Percentiles rank a stretch among this genome's conserved stretches.
phyloP scores from a whole-genome alignment of 2,888 invertebrate species.

The Nycteola revayana region DNA sequence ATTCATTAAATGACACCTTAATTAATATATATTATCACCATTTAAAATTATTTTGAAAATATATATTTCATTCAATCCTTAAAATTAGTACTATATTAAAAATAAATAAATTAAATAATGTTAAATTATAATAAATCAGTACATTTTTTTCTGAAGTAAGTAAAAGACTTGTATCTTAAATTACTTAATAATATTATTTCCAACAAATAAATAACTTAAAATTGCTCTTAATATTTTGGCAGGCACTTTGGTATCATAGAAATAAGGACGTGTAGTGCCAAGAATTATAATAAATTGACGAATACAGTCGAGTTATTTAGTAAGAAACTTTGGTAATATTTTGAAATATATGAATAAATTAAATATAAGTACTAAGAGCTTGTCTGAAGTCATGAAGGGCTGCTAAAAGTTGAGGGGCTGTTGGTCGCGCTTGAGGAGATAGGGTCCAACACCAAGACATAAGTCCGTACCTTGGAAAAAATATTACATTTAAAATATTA shows the following conservation, averaged over 20 bases:
- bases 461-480: slow-evolving; percentile 81
- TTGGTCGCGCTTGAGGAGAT: slow-evolving; percentile 84
- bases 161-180: too few species aligned
- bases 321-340: slow-evolving; percentile 15
- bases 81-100: too few species aligned
- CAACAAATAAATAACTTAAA: not conserved
- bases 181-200: too few species aligned
- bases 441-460: slow-evolving; percentile 90
- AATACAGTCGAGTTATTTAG: slow-evolving; percentile 20
- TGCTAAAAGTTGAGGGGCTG: slow-evolving; percentile 86
- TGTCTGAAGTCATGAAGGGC: slow-evolving; percentile 88
- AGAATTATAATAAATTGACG: slow-evolving; percentile 30
- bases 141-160: too few species aligned
- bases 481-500: not conserved
- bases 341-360: slow-evolving; percentile 24
- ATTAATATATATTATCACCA: slow-evolving; percentile 32
- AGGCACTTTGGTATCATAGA: slow-evolving; percentile 62
- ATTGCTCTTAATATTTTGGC: slow-evolving; percentile 40
- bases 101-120: too few species aligned
- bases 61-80: slow-evolving; percentile 22
- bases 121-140: too few species aligned
- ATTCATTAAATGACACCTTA: slow-evolving; percentile 22
- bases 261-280: slow-evolving; percentile 34
- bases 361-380: slow-evolving; percentile 86
- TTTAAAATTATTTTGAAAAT: slow-evolving; percentile 23